Percentiles rank a stretch among this genome's conserved stretches.
Evolutionary conservation across 1,140 invertebrate species (phyloP).

Genomic region (Trichomalopsis sarcophagae): DNA sequence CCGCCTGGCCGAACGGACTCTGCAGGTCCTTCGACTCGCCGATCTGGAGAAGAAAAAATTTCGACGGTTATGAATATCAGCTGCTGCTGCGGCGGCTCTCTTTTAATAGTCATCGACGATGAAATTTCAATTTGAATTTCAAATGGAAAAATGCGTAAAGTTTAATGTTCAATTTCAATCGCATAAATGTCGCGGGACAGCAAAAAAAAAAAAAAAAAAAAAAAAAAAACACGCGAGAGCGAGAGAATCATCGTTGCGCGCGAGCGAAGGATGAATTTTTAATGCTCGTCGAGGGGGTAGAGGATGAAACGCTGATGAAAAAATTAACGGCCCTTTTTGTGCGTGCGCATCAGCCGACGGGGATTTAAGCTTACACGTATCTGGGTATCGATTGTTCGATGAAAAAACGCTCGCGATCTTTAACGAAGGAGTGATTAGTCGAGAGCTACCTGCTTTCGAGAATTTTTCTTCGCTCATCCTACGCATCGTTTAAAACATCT

Average conservation of each 20-base stretch:
- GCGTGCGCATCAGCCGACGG: too few species aligned
- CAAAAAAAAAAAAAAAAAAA: background rate
- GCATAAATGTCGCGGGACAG: background rate
- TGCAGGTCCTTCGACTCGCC: conserved; percentile 76
- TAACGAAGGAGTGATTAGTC: background rate
- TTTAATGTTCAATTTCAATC: conserved; percentile 5
- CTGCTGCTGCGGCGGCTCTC: too few species aligned
- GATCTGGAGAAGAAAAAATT: conserved; percentile 62
- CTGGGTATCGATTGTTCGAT: background rate
- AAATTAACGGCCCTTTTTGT: background rate
- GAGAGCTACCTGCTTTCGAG: too few species aligned
- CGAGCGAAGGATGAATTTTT: background rate
- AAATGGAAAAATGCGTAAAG: background rate
- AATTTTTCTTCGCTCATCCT: background rate
- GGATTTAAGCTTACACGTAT: too few species aligned
- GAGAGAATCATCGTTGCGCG: background rate
- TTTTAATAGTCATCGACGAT: background rate
- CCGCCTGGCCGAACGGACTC: conserved; percentile 72
- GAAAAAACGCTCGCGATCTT: background rate
- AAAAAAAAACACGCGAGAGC: background rate
- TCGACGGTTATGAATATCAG: too few species aligned
- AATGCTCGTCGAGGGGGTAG: background rate
- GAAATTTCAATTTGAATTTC: conserved; percentile 5
- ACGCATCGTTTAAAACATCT: conserved; percentile 23
- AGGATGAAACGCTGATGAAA: background rate